phyloP scores from a whole-genome alignment of 2,113 vertebrate species.

The Genyomyrus donnyi region DNA sequence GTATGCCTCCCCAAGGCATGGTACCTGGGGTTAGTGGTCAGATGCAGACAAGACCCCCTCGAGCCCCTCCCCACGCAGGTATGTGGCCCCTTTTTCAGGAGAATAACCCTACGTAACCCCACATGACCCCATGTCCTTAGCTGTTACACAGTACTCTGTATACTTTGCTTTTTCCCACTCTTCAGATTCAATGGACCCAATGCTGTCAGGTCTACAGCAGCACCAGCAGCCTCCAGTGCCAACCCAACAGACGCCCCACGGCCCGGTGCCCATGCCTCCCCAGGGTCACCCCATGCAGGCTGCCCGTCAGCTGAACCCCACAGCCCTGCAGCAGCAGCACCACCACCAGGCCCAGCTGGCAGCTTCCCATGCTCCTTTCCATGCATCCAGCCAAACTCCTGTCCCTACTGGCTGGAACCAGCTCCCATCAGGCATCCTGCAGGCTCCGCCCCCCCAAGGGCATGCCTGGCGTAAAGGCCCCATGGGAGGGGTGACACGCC shows the following conservation, averaged over 20 bases:
- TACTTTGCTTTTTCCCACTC: conserved; percentile 26
- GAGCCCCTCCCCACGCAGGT: conserved; percentile 86
- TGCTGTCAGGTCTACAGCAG: conserved; percentile 75
- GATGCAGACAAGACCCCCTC: conserved; percentile 75
- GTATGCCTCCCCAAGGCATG: conserved; percentile 72
- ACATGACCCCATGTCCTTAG: background rate
- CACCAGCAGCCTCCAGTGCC: conserved; percentile 70
- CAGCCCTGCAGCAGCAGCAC: conserved; percentile 75
- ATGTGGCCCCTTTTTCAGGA: conserved; percentile 25
- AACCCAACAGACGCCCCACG: conserved; percentile 73
- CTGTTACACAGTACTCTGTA: background rate
- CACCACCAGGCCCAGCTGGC: conserved; percentile 59
- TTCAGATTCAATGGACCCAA: conserved; percentile 82
- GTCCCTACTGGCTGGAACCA: conserved; percentile 91
- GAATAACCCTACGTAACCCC: background rate
- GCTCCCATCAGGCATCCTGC: conserved; percentile 80
- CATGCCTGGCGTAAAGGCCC: conserved; percentile 86
- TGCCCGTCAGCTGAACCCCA: conserved; percentile 81
- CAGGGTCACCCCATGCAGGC: conserved; percentile 84
- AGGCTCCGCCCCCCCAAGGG: conserved; percentile 72
- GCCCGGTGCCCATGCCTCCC: conserved; percentile 71
- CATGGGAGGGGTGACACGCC: conserved; percentile 66
- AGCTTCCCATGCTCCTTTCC: conserved; percentile 72
- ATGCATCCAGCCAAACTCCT: conserved; percentile 32
- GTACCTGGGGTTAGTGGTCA: conserved; percentile 72